A percentile compares a stretch with the other conserved stretches of the same genome.
phyloP scores from a whole-genome alignment of 1,140 invertebrate genomes.

The Bathynomus jamesi region DNA sequence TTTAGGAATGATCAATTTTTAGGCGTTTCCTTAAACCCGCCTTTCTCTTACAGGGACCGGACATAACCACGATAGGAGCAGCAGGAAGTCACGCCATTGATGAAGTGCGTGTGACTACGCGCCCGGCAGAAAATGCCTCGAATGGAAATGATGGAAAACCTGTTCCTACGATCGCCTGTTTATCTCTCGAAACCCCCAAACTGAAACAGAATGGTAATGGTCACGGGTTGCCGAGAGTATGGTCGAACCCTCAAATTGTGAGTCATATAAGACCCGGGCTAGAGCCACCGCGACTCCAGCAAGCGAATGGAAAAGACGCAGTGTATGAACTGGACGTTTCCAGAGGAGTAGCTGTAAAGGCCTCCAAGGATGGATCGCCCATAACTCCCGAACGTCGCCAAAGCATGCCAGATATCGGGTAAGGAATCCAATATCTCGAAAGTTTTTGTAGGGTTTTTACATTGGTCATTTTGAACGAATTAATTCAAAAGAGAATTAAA shows the following conservation, averaged over 20 bases:
- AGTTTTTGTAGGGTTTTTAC: too few relatives aligned
- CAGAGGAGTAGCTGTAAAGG: conserved; percentile 58
- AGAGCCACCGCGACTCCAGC: conserved; percentile 56
- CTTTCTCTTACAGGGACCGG: conserved; percentile 36
- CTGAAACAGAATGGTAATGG: conserved; percentile 8
- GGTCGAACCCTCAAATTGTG: conserved; percentile 59
- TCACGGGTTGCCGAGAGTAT: conserved; percentile 56
- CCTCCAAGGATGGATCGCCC: conserved; percentile 31
- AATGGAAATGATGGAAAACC: conserved; percentile 19
- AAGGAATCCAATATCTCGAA: too few relatives aligned
- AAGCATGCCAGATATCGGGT: conserved; percentile 37
- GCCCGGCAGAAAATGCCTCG: neutral
- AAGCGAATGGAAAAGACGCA: conserved; percentile 74
- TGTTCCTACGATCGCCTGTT: conserved; percentile 12
- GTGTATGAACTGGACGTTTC: conserved; percentile 74
- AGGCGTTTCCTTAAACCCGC: too few relatives aligned
- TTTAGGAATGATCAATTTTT: too few relatives aligned
- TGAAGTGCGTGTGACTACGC: conserved; percentile 22
- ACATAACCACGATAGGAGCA: conserved; percentile 31
- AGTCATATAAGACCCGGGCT: conserved; percentile 47
- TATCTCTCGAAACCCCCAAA: conserved; percentile 11
- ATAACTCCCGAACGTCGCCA: conserved; percentile 34
- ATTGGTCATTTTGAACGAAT: too few relatives aligned
- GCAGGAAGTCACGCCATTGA: conserved; percentile 33
- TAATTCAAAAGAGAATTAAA: too few relatives aligned